phyloP scores from a whole-genome alignment of 2,113 vertebrate genomes.

The Ciconia maguari region DNA sequence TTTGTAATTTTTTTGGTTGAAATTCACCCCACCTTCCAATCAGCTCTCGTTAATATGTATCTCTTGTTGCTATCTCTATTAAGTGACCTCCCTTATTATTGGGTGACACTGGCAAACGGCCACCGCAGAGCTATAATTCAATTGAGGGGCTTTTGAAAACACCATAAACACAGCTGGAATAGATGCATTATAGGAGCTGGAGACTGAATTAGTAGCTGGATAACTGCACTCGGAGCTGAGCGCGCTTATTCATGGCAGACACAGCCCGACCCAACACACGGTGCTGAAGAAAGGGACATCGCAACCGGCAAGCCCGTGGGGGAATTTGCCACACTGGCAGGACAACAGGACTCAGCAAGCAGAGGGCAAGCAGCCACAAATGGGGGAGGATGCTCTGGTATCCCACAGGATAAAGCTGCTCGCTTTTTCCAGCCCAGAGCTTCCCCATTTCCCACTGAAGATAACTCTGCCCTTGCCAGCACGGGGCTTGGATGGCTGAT shows the following conservation, averaged over 20 bases:
- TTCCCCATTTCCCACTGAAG: rapidly evolving
- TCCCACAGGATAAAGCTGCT: neutral
- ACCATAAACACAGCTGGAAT: conserved; percentile 66
- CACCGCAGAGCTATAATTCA: conserved; percentile 67
- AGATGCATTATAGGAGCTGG: neutral
- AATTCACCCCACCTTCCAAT: conserved; percentile 42
- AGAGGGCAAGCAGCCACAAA: neutral
- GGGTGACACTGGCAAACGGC: conserved; percentile 54
- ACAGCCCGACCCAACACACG: rapidly evolving
- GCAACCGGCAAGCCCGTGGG: rapidly evolving
- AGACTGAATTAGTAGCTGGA: neutral
- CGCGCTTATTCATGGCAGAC: rapidly evolving
- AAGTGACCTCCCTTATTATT: conserved; percentile 62
- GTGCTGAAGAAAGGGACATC: neutral
- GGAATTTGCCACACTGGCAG: neutral
- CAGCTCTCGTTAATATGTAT: conserved; percentile 55
- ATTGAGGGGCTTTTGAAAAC: conserved; percentile 65
- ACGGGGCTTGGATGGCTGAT: rapidly evolving
- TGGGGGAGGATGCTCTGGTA: neutral
- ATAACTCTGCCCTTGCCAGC: neutral
- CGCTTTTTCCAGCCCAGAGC: neutral
- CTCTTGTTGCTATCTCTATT: conserved; percentile 38
- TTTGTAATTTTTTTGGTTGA: neutral
- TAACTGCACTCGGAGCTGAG: neutral
- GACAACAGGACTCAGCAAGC: neutral